A percentile compares a stretch with the other conserved stretches of the same genome.
Conservation (phyloP, 2,888 invertebrate species). For the Chorisops tibialis region DNA sequence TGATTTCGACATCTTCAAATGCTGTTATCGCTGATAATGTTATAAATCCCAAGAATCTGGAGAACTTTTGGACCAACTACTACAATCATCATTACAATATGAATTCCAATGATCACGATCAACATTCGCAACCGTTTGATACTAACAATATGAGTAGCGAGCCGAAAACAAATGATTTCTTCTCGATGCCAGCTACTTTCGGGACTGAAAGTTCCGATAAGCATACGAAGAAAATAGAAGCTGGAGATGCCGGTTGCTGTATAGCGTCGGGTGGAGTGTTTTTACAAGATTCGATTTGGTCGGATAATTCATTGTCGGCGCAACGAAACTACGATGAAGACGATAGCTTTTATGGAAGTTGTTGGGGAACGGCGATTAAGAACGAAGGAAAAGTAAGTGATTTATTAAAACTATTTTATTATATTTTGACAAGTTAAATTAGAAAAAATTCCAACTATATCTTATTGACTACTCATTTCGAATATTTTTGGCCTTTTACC, state of each 20-base stretch:
- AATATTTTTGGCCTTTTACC: too few relatives aligned
- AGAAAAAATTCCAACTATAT: too few relatives aligned
- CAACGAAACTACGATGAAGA: conserved; percentile 41
- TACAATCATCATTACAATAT: conserved; percentile 42
- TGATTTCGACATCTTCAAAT: conserved; percentile 5
- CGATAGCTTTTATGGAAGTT: conserved; percentile 42
- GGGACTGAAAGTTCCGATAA: conserved; percentile 31
- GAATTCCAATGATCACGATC: not conserved
- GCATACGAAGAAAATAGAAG: too few relatives aligned
- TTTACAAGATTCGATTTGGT: conserved; percentile 57
- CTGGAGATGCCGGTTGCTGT: not conserved
- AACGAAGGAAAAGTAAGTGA: conserved; percentile 28
- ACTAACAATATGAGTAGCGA: conserved; percentile 34
- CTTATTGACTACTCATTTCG: too few relatives aligned
- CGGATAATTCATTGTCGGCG: conserved; percentile 42
- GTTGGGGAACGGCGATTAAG: conserved; percentile 38
- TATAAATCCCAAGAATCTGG: conserved; percentile 39
- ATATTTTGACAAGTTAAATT: not conserved
- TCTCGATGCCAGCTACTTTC: conserved; percentile 40
- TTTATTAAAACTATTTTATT: conserved; percentile 31
- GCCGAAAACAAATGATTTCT: conserved; percentile 38
- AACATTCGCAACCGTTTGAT: not conserved
- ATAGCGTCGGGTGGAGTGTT: conserved; percentile 51
- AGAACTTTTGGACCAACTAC: conserved; percentile 44
- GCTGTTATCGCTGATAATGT: not conserved